These are phyloP conservation scores for Chondrosia reniformis DNA, from an alignment of 37 sponge, comb jelly and placozoan genomes.

Conservation along the genomic window DNA sequence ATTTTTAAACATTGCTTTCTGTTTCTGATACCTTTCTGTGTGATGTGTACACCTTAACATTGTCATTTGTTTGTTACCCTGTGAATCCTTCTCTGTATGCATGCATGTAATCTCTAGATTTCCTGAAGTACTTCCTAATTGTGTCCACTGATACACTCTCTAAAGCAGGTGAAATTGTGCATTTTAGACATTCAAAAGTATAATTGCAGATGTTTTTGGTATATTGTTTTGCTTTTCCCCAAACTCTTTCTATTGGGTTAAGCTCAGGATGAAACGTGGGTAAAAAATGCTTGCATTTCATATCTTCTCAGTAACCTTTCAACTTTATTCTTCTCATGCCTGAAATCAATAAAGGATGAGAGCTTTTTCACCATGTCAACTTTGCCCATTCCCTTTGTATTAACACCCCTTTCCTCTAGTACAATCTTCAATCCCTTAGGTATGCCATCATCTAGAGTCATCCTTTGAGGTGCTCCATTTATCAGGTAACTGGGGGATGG, in stretches of 20 bases:
- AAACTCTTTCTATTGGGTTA: conserved; percentile 31
- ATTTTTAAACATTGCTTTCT: background rate
- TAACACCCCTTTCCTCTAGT: background rate
- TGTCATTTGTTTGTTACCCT: background rate
- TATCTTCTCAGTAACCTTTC: background rate
- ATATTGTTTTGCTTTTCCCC: conserved; percentile 23
- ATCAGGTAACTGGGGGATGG: background rate
- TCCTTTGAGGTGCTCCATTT: background rate
- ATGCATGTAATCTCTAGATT: background rate
- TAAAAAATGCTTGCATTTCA: background rate
- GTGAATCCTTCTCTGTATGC: conserved; percentile 29
- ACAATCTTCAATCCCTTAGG: conserved; percentile 16
- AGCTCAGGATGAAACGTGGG: conserved; percentile 31
- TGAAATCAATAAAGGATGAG: background rate
- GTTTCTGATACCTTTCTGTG: conserved; percentile 1
- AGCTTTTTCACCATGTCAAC: background rate
- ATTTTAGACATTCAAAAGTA: conserved; percentile 8
- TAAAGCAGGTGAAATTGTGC: conserved; percentile 1
- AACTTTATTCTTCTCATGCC: conserved; percentile 3
- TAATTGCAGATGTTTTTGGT: conserved; percentile 30
- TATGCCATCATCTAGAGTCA: background rate
- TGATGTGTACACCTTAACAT: background rate
- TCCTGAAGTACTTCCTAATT: conserved; percentile 34
- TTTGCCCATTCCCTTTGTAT: no score
- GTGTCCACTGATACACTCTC: background rate